Conservation (phyloP, 2,888 invertebrate species). For the Eutolmus rufibarbis region DNA sequence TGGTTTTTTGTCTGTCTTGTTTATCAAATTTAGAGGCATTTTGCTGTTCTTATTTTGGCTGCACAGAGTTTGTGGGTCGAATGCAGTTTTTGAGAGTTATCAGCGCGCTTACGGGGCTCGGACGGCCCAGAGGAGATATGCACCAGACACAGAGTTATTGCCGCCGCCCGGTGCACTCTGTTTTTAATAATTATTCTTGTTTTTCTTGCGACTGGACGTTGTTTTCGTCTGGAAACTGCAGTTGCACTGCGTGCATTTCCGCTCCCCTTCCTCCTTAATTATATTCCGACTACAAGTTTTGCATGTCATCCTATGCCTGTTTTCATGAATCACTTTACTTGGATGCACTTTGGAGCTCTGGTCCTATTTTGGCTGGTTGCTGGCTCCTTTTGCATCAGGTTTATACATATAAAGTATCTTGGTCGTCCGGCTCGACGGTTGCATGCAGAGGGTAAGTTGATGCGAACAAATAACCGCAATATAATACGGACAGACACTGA, state of each 20-base stretch:
- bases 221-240: slow-evolving; percentile 41
- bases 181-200: slow-evolving; percentile 30
- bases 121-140: not conserved
- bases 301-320: slow-evolving; percentile 36
- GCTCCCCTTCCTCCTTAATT: slow-evolving; percentile 18
- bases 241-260: slow-evolving; percentile 15
- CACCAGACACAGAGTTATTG: not conserved
- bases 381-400: slow-evolving; percentile 3
- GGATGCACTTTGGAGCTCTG: slow-evolving; percentile 31
- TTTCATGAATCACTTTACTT: slow-evolving; percentile 38
- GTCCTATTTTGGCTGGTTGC: slow-evolving; percentile 32
- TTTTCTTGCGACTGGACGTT: slow-evolving; percentile 29
- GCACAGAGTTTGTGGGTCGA: slow-evolving; percentile 27
- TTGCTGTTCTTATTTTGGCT: not conserved
- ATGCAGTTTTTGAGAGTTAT: slow-evolving; percentile 31
- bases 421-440: not conserved
- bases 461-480: slow-evolving; percentile 39
- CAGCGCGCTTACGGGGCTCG: not conserved
- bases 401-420: slow-evolving; percentile 24
- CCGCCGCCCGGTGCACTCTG: not conserved
- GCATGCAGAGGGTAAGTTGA: slow-evolving; percentile 36
- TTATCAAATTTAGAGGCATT: slow-evolving; percentile 27
- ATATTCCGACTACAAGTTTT: slow-evolving; percentile 35
- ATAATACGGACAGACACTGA: slow-evolving; percentile 27
- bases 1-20: slow-evolving; percentile 24